Evolutionary conservation across 92 coral and sea anemone genomes (phyloP), one percentile per base, ranked within the genome.

Genomic region (Pocillopora meandrina): DNA sequence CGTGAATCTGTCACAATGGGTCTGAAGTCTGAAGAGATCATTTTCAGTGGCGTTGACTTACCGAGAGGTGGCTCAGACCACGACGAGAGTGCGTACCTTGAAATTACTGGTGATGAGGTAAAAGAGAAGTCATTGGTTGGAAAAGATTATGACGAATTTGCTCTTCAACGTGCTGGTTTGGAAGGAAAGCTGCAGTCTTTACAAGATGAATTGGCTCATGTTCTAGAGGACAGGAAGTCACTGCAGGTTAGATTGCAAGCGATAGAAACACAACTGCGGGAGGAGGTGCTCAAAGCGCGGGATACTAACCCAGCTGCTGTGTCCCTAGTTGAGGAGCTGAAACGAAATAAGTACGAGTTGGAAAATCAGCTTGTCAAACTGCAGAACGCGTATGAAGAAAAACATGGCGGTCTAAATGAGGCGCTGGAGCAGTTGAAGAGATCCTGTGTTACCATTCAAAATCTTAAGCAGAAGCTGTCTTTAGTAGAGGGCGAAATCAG

Each of bases 101-200:
- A 16, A 61, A 57, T 9, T 3, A 26, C 42, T 9, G 71, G 15
- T 23, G 74, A 23, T 18, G 72, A 20, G 55, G 11, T 52, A 13
- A 52, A 59, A 13, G 63, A 16, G 67, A 67, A 58, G 52, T 72
- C 67, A 31, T 71, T 67, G n/a, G 74, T 34, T 7, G 61, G 33
- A 19, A 85, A 74, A 35, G 61, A 18, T 72, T 85, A 76, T 71
- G 73, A 82, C 20, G 88, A 90, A 64, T 72, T 89, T 35, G 87
- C 75, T 58, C 88, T 86, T 57, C 95, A 92, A 55, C 89, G 93
- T 10, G 92, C 92, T 14, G 88, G 92, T 68, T 82, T 95, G 79
- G 93, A 91, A 58, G 93, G 99, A 52, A 95, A 87, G 49, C 90
- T 95, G 13, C 90, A 92, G 78, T 55, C 93, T 10, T 75, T 94